phyloP scores from a whole-genome alignment of 2,888 invertebrate genomes.

The Zhuqinia jingwanae region DNA sequence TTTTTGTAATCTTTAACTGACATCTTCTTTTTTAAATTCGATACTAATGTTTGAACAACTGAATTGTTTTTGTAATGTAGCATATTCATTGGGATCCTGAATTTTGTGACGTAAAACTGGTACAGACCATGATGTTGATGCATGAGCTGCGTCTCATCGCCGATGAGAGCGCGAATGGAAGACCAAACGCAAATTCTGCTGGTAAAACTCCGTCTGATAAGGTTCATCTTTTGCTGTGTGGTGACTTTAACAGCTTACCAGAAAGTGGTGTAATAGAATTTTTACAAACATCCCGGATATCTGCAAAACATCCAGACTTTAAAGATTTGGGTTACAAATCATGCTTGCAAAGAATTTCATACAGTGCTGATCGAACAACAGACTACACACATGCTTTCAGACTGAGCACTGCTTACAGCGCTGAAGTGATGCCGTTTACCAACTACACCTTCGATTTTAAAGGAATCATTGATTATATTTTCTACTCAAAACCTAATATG shows the following conservation, averaged over 20 bases:
- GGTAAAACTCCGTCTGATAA: slow-evolving; percentile 82
- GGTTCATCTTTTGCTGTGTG: slow-evolving; percentile 96
- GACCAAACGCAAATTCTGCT: slow-evolving; percentile 81
- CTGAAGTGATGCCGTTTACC: slow-evolving; percentile 98
- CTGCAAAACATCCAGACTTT: slow-evolving; percentile 96
- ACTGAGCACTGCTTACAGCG: slow-evolving; percentile 96
- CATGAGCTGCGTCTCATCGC: slow-evolving; percentile 94
- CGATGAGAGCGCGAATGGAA: slow-evolving; percentile 84
- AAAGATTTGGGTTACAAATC: slow-evolving; percentile 96
- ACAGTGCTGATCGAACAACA: slow-evolving; percentile 82
- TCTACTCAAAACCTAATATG: slow-evolving; percentile 98
- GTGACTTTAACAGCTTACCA: slow-evolving; percentile 99
- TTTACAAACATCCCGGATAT: slow-evolving; percentile 93
- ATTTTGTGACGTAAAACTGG: slow-evolving; percentile 99
- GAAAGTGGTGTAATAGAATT: slow-evolving; percentile 99
- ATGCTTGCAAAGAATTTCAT: slow-evolving; percentile 92
- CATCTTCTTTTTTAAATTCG: neutral
- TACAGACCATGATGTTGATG: slow-evolving; percentile 99
- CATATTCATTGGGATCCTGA: slow-evolving; percentile 99
- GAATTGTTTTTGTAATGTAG: slow-evolving; percentile 88
- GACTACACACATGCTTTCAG: slow-evolving; percentile 98
- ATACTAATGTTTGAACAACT: neutral
- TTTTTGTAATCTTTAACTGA: neutral
- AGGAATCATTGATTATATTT: slow-evolving; percentile 99
- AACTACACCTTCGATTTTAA: slow-evolving; percentile 99